Conservation (phyloP, 2,888 invertebrate species). For the Noctua comes region DNA sequence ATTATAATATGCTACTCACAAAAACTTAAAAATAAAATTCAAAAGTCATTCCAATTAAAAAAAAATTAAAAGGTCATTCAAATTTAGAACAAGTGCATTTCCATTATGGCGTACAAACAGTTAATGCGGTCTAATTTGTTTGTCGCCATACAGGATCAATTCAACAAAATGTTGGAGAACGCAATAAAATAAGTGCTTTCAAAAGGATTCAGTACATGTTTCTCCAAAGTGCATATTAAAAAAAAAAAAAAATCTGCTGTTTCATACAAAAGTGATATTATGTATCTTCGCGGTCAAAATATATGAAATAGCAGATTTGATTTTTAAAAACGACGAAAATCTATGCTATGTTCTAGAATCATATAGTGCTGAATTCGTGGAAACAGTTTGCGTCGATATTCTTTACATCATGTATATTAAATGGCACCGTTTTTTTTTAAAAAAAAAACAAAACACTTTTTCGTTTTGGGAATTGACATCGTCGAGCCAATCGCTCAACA, state of each 20-base stretch:
- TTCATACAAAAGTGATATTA: neutral
- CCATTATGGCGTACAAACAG: neutral
- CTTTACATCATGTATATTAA: neutral
- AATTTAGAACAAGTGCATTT: neutral
- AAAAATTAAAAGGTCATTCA: neutral
- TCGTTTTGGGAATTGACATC: neutral
- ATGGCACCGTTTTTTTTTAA: neutral
- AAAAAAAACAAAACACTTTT: constrained; percentile 9
- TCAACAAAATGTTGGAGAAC: neutral
- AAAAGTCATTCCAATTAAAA: neutral
- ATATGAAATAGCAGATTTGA: neutral
- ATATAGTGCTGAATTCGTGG: neutral
- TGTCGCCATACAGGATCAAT: neutral
- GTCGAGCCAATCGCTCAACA: constrained; percentile 18
- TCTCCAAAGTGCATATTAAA: neutral
- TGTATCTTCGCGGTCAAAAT: too few relatives aligned
- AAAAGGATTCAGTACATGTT: neutral
- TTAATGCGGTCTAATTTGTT: neutral
- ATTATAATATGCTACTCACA: neutral
- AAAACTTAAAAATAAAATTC: neutral
- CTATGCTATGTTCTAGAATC: neutral
- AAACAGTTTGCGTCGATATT: neutral
- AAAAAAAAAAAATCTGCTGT: neutral
- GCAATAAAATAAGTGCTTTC: neutral
- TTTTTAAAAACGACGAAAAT: neutral